These are phyloP conservation scores for Ptychochromis oligacanthus DNA, from an alignment of 2,113 vertebrate species.

Conservation along the genomic window DNA sequence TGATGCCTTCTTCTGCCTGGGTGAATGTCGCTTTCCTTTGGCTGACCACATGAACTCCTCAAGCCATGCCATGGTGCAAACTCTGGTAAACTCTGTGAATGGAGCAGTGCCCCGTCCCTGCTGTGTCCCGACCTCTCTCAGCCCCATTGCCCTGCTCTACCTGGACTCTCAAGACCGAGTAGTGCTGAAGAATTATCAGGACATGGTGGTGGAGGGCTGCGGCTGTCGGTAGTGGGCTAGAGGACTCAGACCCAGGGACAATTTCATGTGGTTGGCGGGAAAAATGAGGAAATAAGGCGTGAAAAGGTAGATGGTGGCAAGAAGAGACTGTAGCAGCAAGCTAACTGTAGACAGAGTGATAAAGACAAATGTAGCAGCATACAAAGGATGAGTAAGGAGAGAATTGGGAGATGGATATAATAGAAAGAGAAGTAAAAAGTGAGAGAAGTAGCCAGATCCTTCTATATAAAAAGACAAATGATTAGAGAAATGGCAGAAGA, in stretches of 20 bases:
- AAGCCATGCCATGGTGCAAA: conserved; percentile 87
- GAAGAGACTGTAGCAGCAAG: conserved; percentile 3
- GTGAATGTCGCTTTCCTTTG: conserved; percentile 85
- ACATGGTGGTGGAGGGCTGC: conserved; percentile 88
- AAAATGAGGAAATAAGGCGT: conserved; percentile 1
- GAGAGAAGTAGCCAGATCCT: background rate
- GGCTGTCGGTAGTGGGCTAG: conserved; percentile 80
- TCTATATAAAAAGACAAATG: background rate
- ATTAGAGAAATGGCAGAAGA: background rate
- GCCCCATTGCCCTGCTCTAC: conserved; percentile 85
- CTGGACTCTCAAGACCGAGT: conserved; percentile 84
- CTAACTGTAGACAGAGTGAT: conserved; percentile 39
- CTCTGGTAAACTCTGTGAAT: conserved; percentile 85
- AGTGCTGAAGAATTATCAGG: conserved; percentile 87
- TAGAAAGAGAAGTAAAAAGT: conserved; percentile 5
- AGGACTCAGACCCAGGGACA: background rate
- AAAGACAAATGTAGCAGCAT: conserved; percentile 42
- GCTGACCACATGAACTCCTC: conserved; percentile 88
- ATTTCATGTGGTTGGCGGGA: background rate
- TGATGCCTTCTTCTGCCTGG: conserved; percentile 85
- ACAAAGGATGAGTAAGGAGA: conserved; percentile 10
- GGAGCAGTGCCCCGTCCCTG: conserved; percentile 81
- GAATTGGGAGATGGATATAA: background rate
- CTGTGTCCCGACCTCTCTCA: conserved; percentile 85
- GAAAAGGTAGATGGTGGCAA: conserved; percentile 7